Evolutionary conservation across 2,888 invertebrate species (phyloP).

Genomic region (Ichneumoninae sp.): DNA sequence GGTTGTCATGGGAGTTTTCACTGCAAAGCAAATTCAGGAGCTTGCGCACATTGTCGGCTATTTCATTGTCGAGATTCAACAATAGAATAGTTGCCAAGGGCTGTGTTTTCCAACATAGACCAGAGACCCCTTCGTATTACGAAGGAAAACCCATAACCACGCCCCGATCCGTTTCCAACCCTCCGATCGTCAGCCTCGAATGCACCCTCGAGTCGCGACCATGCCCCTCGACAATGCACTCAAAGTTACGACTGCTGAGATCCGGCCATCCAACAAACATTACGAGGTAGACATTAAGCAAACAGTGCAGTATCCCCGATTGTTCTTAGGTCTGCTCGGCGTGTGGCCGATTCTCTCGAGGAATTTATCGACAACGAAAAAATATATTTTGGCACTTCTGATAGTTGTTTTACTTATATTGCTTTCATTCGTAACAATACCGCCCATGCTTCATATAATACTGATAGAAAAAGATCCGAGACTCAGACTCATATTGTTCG

Average conservation of each 20-base stretch:
- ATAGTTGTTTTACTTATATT: neutral
- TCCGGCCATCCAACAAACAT: neutral
- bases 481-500: conserved; percentile 42
- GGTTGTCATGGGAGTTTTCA: too few species aligned
- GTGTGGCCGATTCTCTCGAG: conserved; percentile 47
- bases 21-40: too few species aligned
- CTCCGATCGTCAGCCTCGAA: neutral
- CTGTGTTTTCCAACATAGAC: too few species aligned
- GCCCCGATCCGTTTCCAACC: neutral
- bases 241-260: neutral
- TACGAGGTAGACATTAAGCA: conserved; percentile 26
- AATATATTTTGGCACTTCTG: neutral
- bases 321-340: conserved; percentile 42
- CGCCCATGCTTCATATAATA: neutral
- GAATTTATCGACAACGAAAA: neutral
- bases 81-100: neutral
- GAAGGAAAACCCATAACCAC: neutral
- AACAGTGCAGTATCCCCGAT: conserved; percentile 35
- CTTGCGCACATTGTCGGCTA: too few species aligned
- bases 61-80: neutral
- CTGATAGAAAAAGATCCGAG: neutral
- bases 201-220: conserved; percentile 61
- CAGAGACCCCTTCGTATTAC: too few species aligned
- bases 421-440: neutral
- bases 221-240: neutral